A percentile compares a stretch with the other conserved stretches of the same genome.
phyloP scores from a whole-genome alignment of 1,140 invertebrate species.

The Epicauta chinensis region DNA sequence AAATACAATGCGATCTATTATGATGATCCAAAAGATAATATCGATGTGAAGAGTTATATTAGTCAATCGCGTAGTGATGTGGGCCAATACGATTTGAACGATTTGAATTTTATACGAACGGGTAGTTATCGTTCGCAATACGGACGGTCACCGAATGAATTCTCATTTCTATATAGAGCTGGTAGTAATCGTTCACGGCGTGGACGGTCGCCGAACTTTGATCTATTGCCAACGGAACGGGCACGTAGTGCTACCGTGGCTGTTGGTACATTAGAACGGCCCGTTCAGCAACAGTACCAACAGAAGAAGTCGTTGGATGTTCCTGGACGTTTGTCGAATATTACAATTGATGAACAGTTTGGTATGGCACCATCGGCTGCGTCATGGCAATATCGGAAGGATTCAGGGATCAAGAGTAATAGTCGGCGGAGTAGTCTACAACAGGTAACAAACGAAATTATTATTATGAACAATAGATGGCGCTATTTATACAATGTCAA shows the following conservation, averaged over 20 bases:
- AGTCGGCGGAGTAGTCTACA: slow-evolving; percentile 78
- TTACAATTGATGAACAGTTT: too few species aligned
- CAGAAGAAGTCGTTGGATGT: slow-evolving; percentile 36
- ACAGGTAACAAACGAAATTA: slow-evolving; percentile 51
- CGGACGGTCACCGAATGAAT: slow-evolving; percentile 44
- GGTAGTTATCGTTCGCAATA: slow-evolving; percentile 55
- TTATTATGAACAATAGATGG: too few species aligned
- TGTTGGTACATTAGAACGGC: slow-evolving; percentile 28
- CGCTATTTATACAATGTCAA: too few species aligned
- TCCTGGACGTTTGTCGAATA: slow-evolving; percentile 34
- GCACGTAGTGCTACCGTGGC: slow-evolving; percentile 37
- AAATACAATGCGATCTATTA: slow-evolving; percentile 25
- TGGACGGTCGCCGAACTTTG: slow-evolving; percentile 35
- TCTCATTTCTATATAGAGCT: slow-evolving; percentile 41
- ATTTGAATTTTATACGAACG: slow-evolving; percentile 32
- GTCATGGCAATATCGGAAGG: slow-evolving; percentile 75
- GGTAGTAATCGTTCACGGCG: slow-evolving; percentile 50
- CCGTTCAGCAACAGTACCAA: neutral
- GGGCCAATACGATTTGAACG: slow-evolving; percentile 35
- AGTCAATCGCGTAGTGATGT: slow-evolving; percentile 62
- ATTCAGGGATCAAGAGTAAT: slow-evolving; percentile 79
- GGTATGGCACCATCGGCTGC: too few species aligned
- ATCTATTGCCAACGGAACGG: slow-evolving; percentile 25
- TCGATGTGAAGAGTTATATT: slow-evolving; percentile 61
- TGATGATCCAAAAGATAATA: slow-evolving; percentile 47